Evolutionary conservation across 2,113 vertebrate species (phyloP), one percentile per base, ranked within the genome.

Genomic region (Petrocephalus zakoni): DNA sequence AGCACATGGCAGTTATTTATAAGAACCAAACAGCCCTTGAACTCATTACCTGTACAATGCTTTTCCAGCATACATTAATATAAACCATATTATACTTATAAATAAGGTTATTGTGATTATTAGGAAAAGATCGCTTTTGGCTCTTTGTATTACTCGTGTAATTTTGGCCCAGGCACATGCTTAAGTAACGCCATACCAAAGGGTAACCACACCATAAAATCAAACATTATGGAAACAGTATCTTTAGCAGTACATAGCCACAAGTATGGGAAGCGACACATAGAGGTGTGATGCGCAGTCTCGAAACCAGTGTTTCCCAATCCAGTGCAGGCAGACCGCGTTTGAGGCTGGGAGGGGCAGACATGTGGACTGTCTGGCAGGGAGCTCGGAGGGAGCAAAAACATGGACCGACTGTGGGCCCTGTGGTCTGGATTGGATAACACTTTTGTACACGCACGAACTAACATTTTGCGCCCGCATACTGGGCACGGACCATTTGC

Each of bases 61-160:
- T 42, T 78, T 78, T 37, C 72, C 72, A 78, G 72, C 72, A 78
- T 78, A 75, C 68, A 75, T 75, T 75, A 75, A n/a, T n/a, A n/a
- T n/a, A n/a, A 5, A 75, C 68, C 29, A 37, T 19, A 19, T 37
- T 37, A 17, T 34, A 75, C 0, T 19, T 75, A 37, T 75, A 37
- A 37, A 75, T 78, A 42, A 42, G 15, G 15, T 37, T 78, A 37
- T 78, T 78, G 34, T 42, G 72, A 78, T 42, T 42, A 37, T 78
- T 78, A 37, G 15, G 72, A 78, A 19, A 42, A 85, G 9, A 85
- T 85, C 47, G 49, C 81, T 85, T 85, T 85, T 85, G 10, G 21
- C 22, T 51, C n/a, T 49, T 46, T 83, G 13, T 52, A 51, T 19
- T n/a, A n/a, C 21, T 21, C 46, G 11, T 85, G 19, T 37, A 37